Base-by-base conservation (phyloP, 1,140 invertebrate genomes). In the Lordiphosa collinella region DNA sequence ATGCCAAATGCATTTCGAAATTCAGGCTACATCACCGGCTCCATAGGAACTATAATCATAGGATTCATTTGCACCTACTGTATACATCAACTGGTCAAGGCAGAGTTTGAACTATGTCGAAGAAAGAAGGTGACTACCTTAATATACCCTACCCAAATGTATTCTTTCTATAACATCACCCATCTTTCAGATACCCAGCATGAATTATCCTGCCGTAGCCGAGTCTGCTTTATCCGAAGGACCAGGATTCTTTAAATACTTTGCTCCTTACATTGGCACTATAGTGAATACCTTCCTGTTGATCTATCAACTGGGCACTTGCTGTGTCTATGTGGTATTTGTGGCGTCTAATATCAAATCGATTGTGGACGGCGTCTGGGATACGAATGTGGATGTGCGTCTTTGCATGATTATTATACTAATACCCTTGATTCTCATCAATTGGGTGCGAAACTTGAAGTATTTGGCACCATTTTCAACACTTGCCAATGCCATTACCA, bases 321-420 rank as follows among this genome's bases (percentile, higher is more conserved):
- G 96, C 82, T 96, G 95, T 89, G 95, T 97, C 3, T 97, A 97
- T 86, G 92, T 95, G 14, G 93, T 97, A 0, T 97, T 97, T 85
- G 93, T 97, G 43, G 91, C 94, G 0, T 92, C 91, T 12, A 97
- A 94, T 88, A 89, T 95, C 8, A 90, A 93, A 87, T 87, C 90
- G 68, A 93, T 94, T 63, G 91, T 90, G 70, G 76, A 90, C 63
- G 62, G 64, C 32, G 88, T 90, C 49, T 65, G 75, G 3, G 66
- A 84, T 1, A 71, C 84, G 1, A 65, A 74, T 1, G 64, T 92
- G 2, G 89, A 92, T 65, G 66, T 93, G 14, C 89, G 91, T 13
- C 65, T 91, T 2, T 93, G 93, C 84, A 92, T 94, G 89, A 75
- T 92, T n/a, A 91, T 92, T 4, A 73, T 95, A 9, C 88, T 96